Conservation (phyloP, 1,140 invertebrate species). For the Idris sp. region DNA sequence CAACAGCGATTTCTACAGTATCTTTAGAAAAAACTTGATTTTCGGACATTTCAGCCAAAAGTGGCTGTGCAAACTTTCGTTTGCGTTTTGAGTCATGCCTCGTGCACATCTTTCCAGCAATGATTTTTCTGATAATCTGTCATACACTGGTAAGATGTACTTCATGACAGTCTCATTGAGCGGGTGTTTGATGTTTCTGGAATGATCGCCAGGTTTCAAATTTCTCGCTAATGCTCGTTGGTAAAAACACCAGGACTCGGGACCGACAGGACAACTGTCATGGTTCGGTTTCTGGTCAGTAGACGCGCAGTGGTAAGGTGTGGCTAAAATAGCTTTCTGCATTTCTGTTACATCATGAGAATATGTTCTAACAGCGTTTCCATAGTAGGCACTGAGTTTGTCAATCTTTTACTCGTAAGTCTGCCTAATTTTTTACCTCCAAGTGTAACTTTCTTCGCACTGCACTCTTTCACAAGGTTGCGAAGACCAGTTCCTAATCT, state of each 20-base stretch:
- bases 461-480: conserved; percentile 8
- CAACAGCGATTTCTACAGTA: conserved; percentile 11
- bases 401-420: conserved; percentile 2
- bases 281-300: conserved; percentile 12
- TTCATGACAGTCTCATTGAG: conserved; percentile 5
- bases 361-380: conserved; percentile 10
- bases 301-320: conserved; percentile 16
- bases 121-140: not conserved
- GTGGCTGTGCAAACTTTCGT: not conserved
- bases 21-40: conserved; percentile 14
- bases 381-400: too few relatives aligned
- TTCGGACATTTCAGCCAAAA: conserved; percentile 2
- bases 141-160: conserved; percentile 4
- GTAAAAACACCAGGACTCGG: conserved; percentile 18
- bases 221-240: conserved; percentile 1
- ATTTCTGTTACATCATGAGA: conserved; percentile 6
- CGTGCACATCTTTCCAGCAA: conserved; percentile 1
- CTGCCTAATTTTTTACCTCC: conserved; percentile 5
- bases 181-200: conserved; percentile 4
- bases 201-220: conserved; percentile 3
- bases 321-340: conserved; percentile 10
- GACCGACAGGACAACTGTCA: conserved; percentile 7
- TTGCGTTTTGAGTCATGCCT: conserved; percentile 2
- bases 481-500: conserved; percentile 16
- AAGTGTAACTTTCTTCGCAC: conserved; percentile 4